phyloP scores from a whole-genome alignment of 2,888 invertebrate species.

The Lasioglossum villosulum region DNA sequence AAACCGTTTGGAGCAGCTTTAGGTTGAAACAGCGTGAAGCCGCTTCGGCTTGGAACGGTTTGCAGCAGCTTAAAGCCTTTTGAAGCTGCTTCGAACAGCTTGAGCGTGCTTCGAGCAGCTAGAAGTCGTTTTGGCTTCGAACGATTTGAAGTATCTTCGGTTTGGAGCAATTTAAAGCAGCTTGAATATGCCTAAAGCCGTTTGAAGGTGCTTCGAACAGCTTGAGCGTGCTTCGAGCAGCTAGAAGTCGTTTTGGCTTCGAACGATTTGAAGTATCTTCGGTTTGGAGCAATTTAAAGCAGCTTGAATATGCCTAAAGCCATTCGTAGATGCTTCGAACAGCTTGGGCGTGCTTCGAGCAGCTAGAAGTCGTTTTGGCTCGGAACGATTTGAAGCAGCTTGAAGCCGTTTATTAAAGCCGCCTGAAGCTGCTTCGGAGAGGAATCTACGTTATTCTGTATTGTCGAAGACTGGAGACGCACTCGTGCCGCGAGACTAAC shows the following conservation, averaged over 20 bases:
- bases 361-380: no score
- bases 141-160: no score
- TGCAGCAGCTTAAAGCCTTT: background rate
- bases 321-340: no score
- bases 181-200: no score
- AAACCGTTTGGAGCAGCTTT: background rate
- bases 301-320: no score
- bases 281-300: no score
- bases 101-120: background rate
- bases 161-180: no score
- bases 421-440: background rate
- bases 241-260: background rate
- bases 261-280: no score
- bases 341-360: no score
- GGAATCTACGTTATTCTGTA: slow-evolving; percentile 49
- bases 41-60: no score
- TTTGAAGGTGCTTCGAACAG: background rate
- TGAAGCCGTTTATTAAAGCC: background rate
- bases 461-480: slow-evolving; percentile 34
- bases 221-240: background rate
- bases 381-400: background rate
- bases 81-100: no score
- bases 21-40: no score
- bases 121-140: background rate
- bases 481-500: background rate